phyloP scores from a whole-genome alignment of 2,113 vertebrate species.

The Syngnathus typhle region DNA sequence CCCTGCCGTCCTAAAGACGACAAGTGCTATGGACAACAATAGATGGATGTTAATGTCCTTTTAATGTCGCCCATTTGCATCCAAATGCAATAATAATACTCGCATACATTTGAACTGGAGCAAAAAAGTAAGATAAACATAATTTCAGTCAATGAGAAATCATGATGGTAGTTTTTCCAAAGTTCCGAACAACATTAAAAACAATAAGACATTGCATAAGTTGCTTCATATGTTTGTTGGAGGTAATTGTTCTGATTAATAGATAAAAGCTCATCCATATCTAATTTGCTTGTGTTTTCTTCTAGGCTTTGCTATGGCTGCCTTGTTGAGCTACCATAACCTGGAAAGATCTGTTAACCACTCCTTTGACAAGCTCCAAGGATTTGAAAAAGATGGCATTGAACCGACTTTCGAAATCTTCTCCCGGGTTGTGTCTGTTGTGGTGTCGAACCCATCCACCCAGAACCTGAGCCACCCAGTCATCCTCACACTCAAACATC shows the following conservation, averaged over 20 bases:
- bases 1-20: background rate
- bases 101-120: background rate
- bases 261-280: background rate
- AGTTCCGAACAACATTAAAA: background rate
- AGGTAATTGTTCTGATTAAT: background rate
- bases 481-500: conserved; percentile 66
- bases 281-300: background rate
- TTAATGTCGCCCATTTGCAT: background rate
- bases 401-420: conserved; percentile 33
- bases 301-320: conserved; percentile 64
- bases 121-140: background rate
- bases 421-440: conserved; percentile 66
- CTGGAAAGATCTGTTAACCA: conserved; percentile 47
- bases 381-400: background rate
- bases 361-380: conserved; percentile 43
- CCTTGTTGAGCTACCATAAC: conserved; percentile 68
- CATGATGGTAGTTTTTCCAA: background rate
- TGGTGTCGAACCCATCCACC: conserved; percentile 69
- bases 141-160: too few relatives aligned
- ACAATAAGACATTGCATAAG: background rate
- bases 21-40: background rate
- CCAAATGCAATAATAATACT: background rate
- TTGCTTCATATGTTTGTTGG: background rate
- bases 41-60: background rate
- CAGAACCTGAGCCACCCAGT: conserved; percentile 47